These are phyloP conservation scores for Rhagonycha fulva DNA, from an alignment of 2,888 invertebrate species.

Conservation along the genomic window DNA sequence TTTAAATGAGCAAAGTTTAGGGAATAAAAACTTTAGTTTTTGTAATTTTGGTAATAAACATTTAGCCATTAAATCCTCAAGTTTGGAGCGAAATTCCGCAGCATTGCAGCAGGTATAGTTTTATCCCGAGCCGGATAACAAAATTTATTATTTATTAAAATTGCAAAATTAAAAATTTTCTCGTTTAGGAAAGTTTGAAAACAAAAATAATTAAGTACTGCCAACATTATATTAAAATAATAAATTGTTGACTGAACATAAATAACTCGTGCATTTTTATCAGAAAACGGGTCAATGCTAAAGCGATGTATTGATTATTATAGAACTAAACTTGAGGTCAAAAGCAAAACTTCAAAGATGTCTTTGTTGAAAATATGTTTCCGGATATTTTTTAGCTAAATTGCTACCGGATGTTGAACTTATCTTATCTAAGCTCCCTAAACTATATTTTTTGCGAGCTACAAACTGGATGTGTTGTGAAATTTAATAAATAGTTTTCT, in stretches of 20 bases:
- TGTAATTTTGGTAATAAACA: not conserved
- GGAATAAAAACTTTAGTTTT: not conserved
- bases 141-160: no score
- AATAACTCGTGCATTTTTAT: conserved; percentile 5
- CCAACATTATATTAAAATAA: not conserved
- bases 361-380: conserved; percentile 21
- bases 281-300: conserved; percentile 18
- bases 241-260: not conserved
- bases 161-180: no score
- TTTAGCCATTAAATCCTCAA: not conserved
- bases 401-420: conserved; percentile 23
- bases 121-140: no score
- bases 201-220: not conserved
- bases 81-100: not conserved
- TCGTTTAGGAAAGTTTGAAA: no score
- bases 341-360: conserved; percentile 11
- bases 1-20: not conserved
- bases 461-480: not conserved
- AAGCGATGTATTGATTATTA: conserved; percentile 4
- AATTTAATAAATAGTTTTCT: not conserved
- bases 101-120: no score
- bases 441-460: not conserved
- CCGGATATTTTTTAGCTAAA: conserved; percentile 27
- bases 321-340: conserved; percentile 7
- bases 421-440: conserved; percentile 20